Base-by-base conservation (phyloP, 2,888 invertebrate species). In the Ypsolopha sequella region DNA sequence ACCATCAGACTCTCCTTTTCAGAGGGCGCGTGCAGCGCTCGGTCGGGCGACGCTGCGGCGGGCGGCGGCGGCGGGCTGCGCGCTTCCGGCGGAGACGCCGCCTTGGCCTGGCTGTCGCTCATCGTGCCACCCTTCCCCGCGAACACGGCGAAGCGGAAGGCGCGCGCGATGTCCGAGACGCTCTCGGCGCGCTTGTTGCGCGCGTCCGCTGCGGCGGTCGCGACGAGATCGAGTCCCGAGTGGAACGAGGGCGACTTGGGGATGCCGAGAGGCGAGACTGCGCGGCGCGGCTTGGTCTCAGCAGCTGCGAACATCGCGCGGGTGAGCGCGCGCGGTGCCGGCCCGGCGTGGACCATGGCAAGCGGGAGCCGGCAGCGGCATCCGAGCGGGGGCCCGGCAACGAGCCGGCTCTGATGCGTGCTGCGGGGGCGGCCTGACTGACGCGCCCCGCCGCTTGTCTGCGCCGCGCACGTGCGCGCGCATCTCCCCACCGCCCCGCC, bases 231-330 rank as follows among this genome's bases (percentile, higher is more conserved):
- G 62, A 95, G 88, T 53, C 94, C 95, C 80, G 94, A 93, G 80
- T 95, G 95, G 81, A 95, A 95, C 72, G 94, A 95, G 60, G 95
- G 95, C 66, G 94, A 94, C 80, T 95, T 95, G 62, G 95, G 95
- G 70, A 95, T 92, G 60, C 94, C 93, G 75, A 91, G 87, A 64
- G 89, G 88, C 68, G 89, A 88, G 73, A 88, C 86, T 73, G 82
- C 80, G 69, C 84, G 86, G 60, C 82, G 85, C 72, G 87, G 81
- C 70, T 82, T 82, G 61, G 70, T 70, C 74, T 84, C 82, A 78
- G 80, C 76, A 81, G 84, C 81, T 77, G 81, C 68, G 73, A 87
- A 86, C 85, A 84, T 84, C 66, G 85, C 84, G 79, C 82, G 80
- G 68, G 76, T 75, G 74, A 80, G 80, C 80, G 85, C 82, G 76